phyloP scores from a whole-genome alignment of 2,797 vertebrate genomes.

The Coranthus polyacanthus region DNA sequence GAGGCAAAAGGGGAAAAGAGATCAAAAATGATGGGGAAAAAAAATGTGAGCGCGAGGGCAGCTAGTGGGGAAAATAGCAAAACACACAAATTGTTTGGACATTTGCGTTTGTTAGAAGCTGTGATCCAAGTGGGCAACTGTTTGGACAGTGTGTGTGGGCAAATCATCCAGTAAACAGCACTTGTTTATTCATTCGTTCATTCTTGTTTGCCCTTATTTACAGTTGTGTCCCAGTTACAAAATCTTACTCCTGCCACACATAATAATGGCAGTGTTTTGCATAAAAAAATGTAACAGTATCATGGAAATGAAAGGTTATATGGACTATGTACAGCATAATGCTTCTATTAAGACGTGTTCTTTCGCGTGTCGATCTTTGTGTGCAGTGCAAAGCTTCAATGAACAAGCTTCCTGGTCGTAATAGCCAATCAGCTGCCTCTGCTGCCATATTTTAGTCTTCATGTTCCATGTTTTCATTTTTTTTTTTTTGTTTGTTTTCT shows the following conservation, averaged over 20 bases:
- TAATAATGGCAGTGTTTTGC: constrained; percentile 12
- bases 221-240: constrained; percentile 49
- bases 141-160: constrained; percentile 45
- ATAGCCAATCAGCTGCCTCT: too few relatives aligned
- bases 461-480: too few relatives aligned
- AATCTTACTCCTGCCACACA: constrained; percentile 30
- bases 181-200: background rate
- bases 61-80: constrained; percentile 25
- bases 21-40: constrained; percentile 49
- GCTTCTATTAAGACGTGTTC: too few relatives aligned
- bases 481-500: too few relatives aligned
- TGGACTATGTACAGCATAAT: background rate
- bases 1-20: constrained; percentile 15
- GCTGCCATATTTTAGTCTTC: too few relatives aligned
- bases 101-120: constrained; percentile 42
- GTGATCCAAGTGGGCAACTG: constrained; percentile 43
- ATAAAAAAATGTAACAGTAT: background rate
- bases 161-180: constrained; percentile 42
- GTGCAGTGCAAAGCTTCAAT: too few relatives aligned
- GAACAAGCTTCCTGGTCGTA: too few relatives aligned
- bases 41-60: constrained; percentile 30
- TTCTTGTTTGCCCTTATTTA: constrained; percentile 46
- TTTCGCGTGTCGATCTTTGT: too few relatives aligned
- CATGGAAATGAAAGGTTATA: constrained; percentile 12
- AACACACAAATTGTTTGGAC: constrained; percentile 50